Base-by-base conservation (phyloP, 1,140 invertebrate species). In the Rhagoletis pomonella region DNA sequence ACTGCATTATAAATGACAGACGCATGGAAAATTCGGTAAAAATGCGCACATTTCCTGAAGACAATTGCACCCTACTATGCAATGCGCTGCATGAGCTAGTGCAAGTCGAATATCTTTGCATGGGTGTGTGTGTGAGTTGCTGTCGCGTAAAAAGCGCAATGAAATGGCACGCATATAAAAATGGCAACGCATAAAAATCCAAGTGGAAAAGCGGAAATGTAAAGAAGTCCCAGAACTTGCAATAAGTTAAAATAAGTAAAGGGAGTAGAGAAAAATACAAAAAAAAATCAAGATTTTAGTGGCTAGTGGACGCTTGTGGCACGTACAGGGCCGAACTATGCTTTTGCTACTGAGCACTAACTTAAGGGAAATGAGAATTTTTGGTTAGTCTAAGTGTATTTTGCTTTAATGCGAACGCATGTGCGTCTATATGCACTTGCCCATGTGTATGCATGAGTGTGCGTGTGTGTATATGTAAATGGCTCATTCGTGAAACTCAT, bases 401-500 rank as follows among this genome's bases (percentile, higher is more conserved):
- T 17, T 55, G 9, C 65, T 62, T 12, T 17, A 4, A 62, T 42
- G 19, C 9, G 29, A 44, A 29, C 42, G 3, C 39, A 19, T 44
- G 58, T 17, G 58, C 55, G 5, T 19, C 1, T 19, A 29, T 29
- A 29, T 29, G 29, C 29, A 29, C 29, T 29, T 29, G 29, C 3
- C 1, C 12, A 59, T 19, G 10, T 19, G 17, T 67, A 29, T 73
- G 1, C n/a, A 19, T 42, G 55, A 3, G 55, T 85, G 10, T 39
- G 3, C 17, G 7, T 85, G 6, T 58, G 19, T 60, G 5, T 42
- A 4, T 85, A 29, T 60, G 29, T 55, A 55, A 55, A 55, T 81
- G 73, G 73, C 73, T 9, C 86, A 55, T 87, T 55, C 86, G 55
- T 58, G 47, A 19, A 85, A 84, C 89, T 89, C 91, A 91, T 91